phyloP scores from a whole-genome alignment of 2,888 invertebrate species.

The Nomada fucata region DNA sequence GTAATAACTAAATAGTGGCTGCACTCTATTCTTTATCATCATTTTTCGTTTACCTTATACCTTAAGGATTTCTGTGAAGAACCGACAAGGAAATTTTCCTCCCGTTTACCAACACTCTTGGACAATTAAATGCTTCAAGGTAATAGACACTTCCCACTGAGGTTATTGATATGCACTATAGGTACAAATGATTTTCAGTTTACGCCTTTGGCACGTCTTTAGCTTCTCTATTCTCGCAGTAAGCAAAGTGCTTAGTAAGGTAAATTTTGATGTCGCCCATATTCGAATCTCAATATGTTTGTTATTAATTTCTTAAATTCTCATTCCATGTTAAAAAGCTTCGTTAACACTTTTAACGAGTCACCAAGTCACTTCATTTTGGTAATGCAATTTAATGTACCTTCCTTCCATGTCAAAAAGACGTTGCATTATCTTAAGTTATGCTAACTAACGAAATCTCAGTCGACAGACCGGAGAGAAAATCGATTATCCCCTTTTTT shows the following conservation, averaged over 20 bases:
- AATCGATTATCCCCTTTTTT: not conserved
- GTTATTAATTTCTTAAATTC: too few species aligned
- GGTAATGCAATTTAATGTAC: slow-evolving; percentile 18
- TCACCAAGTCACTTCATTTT: not conserved
- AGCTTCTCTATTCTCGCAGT: too few species aligned
- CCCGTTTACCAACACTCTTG: too few species aligned
- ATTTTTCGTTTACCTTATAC: slow-evolving; percentile 46
- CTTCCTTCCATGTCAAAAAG: not conserved
- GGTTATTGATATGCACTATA: too few species aligned
- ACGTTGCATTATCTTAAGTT: slow-evolving; percentile 14
- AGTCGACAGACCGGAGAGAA: not conserved
- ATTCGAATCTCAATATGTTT: too few species aligned
- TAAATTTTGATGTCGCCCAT: too few species aligned
- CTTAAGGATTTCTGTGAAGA: not conserved
- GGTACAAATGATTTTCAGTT: too few species aligned
- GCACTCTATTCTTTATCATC: slow-evolving; percentile 36
- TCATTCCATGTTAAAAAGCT: slow-evolving; percentile 9
- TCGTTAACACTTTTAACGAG: not conserved
- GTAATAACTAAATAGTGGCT: slow-evolving; percentile 31
- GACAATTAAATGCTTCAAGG: too few species aligned
- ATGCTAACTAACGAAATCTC: slow-evolving; percentile 31
- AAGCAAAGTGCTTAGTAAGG: too few species aligned
- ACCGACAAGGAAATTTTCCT: slow-evolving; percentile 16
- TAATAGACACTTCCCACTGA: too few species aligned
- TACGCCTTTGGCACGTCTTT: too few species aligned